Conservation (phyloP, 2,888 invertebrate genomes). For the Tenodera sinensis region DNA sequence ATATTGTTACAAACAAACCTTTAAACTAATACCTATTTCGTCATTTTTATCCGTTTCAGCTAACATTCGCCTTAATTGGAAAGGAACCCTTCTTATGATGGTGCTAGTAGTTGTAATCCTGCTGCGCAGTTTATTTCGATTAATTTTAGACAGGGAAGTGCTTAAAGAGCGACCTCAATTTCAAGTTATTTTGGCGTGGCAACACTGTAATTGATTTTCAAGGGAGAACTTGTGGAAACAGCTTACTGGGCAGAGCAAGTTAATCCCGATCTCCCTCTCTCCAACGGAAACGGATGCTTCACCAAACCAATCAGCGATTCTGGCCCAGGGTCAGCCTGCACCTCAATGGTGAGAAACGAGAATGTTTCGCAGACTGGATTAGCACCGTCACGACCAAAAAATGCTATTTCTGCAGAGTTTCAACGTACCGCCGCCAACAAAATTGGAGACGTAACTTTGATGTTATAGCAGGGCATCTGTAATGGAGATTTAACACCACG, state of each 20-base stretch:
- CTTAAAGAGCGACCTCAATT: neutral
- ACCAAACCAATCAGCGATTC: neutral
- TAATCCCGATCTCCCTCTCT: neutral
- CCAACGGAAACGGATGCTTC: neutral
- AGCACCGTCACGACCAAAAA: too few relatives aligned
- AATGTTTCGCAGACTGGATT: neutral
- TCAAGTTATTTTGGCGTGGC: neutral
- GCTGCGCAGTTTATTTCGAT: neutral
- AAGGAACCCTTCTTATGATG: too few relatives aligned
- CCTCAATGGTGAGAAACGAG: neutral
- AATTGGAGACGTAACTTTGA: too few relatives aligned
- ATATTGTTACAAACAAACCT: too few relatives aligned
- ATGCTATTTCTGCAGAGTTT: too few relatives aligned
- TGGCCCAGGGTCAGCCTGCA: neutral
- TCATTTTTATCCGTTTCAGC: too few relatives aligned
- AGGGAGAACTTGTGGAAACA: neutral
- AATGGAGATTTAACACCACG: too few relatives aligned
- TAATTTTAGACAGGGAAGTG: neutral
- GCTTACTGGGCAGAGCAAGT: neutral
- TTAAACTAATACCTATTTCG: too few relatives aligned
- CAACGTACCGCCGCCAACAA: too few relatives aligned
- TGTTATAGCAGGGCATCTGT: too few relatives aligned
- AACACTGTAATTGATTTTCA: neutral
- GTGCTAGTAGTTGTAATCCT: too few relatives aligned
- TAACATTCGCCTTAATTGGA: too few relatives aligned